A percentile compares a stretch with the other conserved stretches of the same genome.
Conservation (phyloP, 2,888 invertebrate genomes). For the Polyommatus iphigenia region DNA sequence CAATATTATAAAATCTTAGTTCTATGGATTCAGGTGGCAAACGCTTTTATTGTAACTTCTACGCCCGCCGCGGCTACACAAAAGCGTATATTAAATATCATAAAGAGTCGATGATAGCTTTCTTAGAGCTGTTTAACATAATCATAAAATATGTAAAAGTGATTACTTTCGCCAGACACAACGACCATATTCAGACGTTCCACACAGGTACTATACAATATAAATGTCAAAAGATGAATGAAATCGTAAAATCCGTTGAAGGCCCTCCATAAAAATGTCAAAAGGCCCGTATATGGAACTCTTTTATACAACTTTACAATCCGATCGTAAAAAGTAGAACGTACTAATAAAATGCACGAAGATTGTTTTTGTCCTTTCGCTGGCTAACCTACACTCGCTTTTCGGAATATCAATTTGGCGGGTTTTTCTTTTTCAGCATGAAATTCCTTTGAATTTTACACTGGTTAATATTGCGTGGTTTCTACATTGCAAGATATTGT, state of each 20-base stretch:
- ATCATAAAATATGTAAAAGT: constrained; percentile 4
- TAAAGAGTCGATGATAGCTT: not conserved
- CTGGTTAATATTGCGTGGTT: not conserved
- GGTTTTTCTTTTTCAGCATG: not conserved
- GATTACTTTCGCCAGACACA: not conserved
- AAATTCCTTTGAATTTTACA: constrained; percentile 1
- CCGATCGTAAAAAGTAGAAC: constrained; percentile 66
- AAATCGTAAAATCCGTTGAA: constrained; percentile 72
- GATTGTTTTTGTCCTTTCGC: constrained; percentile 30
- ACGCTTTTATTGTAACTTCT: not conserved
- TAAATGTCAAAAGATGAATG: constrained; percentile 50
- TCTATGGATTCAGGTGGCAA: too few relatives aligned
- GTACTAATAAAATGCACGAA: constrained; percentile 60
- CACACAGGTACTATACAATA: constrained; percentile 17
- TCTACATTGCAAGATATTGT: not conserved
- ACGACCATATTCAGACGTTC: not conserved
- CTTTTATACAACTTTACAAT: constrained; percentile 67
- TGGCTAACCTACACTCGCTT: not conserved
- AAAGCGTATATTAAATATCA: not conserved
- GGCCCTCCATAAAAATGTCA: constrained; percentile 71
- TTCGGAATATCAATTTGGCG: constrained; percentile 8
- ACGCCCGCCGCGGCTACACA: not conserved
- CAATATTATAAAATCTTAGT: too few relatives aligned
- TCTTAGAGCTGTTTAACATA: not conserved
- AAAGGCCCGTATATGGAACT: constrained; percentile 68